Evolutionary conservation across 2,888 invertebrate species (phyloP), one percentile per base, ranked within the genome.

Genomic region (Apoda limacodes): DNA sequence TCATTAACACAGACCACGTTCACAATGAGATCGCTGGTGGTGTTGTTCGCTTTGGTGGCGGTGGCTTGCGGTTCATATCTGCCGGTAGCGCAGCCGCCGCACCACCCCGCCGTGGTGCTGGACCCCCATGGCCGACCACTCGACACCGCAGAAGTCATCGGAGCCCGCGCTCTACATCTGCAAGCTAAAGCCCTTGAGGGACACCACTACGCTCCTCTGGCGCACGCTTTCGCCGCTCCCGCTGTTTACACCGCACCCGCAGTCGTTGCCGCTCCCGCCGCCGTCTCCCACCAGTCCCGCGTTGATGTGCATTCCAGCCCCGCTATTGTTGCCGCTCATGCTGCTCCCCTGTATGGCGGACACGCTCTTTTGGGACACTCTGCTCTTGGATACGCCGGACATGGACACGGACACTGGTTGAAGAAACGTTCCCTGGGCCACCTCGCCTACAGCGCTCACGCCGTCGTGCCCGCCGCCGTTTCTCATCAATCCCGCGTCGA

Each of bases 401-500:
- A 48, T 25, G 59, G 50, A 27, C 58, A 61, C 40, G 57, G 53
- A 35, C 66, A 64, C 48, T 45, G 45, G 35, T 44, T 66, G 46
- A 53, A 62, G 51, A 66, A 64, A 43, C 63, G 66, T 30, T 63
- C 63, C 25, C 42, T 62, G 42, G 52, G 55, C 30, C 55, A 62
- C 50, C 35, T 55, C 42, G 54, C 62, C 0, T 48, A 60, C 50
- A 30, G 60, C 56, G 48, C 67, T 13, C 53, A 61, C 35, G 52
- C 55, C 13, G 42, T 57, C 14, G 74, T 74, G 28, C 68, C 81
- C 17, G 52, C 82, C 21, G 70, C 69, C 30, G 81, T 82, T 11
- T 81, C 81, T 10, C 81, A 76, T 55, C 82, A 83, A 50, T 82
- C 83, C 48, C 76, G 82, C 30, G 62, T 70, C 4, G 70, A 75